Conservation (phyloP, 2,888 invertebrate species). For the Nephrotoma guestfalica region DNA sequence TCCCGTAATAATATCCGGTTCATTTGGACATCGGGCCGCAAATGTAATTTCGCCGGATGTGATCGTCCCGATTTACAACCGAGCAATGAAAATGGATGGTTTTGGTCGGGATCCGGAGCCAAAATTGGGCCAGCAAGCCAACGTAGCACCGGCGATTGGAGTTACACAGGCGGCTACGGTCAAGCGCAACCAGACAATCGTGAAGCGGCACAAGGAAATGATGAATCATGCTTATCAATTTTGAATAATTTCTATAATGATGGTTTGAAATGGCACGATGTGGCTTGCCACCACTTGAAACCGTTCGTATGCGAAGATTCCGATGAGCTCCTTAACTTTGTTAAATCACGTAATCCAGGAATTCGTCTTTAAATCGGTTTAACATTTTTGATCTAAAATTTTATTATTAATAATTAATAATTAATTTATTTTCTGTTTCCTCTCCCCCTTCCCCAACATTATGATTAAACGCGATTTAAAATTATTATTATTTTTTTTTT, state of each 20-base stretch:
- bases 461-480: not conserved
- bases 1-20: slow-evolving; percentile 62
- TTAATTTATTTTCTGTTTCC: not conserved
- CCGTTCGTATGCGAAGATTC: slow-evolving; percentile 86
- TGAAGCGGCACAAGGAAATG: slow-evolving; percentile 82
- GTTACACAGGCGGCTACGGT: slow-evolving; percentile 72
- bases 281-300: slow-evolving; percentile 73
- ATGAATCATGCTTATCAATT: slow-evolving; percentile 78
- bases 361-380: slow-evolving; percentile 49
- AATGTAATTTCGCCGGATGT: slow-evolving; percentile 85
- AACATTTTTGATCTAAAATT: not conserved
- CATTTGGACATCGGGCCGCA: slow-evolving; percentile 86
- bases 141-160: slow-evolving; percentile 84
- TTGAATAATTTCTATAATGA: slow-evolving; percentile 86
- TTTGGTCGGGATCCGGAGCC: slow-evolving; percentile 87
- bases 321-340: slow-evolving; percentile 78
- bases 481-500: not conserved
- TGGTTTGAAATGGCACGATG: slow-evolving; percentile 77
- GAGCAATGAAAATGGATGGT: slow-evolving; percentile 79
- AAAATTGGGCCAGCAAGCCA: slow-evolving; percentile 81
- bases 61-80: slow-evolving; percentile 69
- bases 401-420: not conserved
- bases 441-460: not conserved
- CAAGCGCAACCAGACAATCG: slow-evolving; percentile 82
- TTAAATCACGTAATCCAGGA: slow-evolving; percentile 75